These are phyloP conservation scores for Melinaea marsaeus DNA, from an alignment of 2,888 invertebrate genomes.

Conservation along the genomic window DNA sequence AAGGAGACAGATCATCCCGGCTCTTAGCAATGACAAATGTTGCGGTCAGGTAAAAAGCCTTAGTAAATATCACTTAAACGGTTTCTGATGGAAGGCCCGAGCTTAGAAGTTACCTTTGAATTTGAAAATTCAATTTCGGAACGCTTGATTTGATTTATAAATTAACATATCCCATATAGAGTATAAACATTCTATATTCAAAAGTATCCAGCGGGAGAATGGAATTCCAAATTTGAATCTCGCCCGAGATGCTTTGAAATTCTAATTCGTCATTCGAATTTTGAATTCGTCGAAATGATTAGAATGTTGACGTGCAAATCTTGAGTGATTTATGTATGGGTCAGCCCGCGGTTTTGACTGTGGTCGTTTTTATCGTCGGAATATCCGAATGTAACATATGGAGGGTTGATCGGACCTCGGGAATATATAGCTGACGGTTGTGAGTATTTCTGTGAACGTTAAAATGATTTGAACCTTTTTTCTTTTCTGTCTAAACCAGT, in stretches of 20 bases:
- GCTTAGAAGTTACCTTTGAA: slow-evolving; percentile 7
- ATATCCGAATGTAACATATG: slow-evolving; percentile 18
- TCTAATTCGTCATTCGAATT: slow-evolving; percentile 31
- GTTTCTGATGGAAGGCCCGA: slow-evolving; percentile 31
- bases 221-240: slow-evolving; percentile 26
- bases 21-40: slow-evolving; percentile 67
- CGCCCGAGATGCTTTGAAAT: slow-evolving; percentile 34
- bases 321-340: slow-evolving; percentile 46
- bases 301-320: slow-evolving; percentile 38
- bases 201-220: slow-evolving; percentile 2
- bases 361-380: slow-evolving; percentile 30
- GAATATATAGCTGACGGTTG: slow-evolving; percentile 1
- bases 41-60: slow-evolving; percentile 67
- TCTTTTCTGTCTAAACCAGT: not conserved
- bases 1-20: slow-evolving; percentile 65
- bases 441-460: slow-evolving; percentile 1
- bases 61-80: slow-evolving; percentile 57
- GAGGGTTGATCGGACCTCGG: slow-evolving; percentile 11
- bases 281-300: slow-evolving; percentile 28
- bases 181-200: not conserved
- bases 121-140: slow-evolving; percentile 7
- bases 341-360: slow-evolving; percentile 38
- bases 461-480: not conserved
- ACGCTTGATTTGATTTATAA: not conserved
- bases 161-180: not conserved